Conservation (phyloP, 2,888 invertebrate species). For the Notodonta dromedarius region DNA sequence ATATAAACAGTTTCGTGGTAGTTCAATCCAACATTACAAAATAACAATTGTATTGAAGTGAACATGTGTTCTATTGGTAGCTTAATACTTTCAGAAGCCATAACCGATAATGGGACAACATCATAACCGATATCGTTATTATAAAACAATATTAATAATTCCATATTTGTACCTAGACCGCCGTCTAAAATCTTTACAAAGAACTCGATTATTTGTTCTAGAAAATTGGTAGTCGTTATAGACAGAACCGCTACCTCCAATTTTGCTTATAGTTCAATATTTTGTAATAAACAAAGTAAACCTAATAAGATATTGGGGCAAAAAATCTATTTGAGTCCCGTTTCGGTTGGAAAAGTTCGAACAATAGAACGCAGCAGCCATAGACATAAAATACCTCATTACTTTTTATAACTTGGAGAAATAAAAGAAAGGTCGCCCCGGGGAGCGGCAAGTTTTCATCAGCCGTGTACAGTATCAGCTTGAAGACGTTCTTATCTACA, state of each 20-base stretch:
- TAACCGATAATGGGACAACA: no score
- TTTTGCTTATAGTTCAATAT: conserved; percentile 17
- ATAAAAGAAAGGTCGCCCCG: conserved; percentile 62
- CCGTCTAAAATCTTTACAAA: no score
- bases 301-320: conserved; percentile 22
- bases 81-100: no score
- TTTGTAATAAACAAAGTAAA: conserved; percentile 14
- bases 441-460: conserved; percentile 62
- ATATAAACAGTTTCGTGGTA: no score
- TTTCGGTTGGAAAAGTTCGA: conserved; percentile 50
- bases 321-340: conserved; percentile 35
- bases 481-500: conserved; percentile 59
- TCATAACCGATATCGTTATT: no score
- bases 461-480: conserved; percentile 53
- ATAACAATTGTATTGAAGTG: no score
- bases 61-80: no score
- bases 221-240: background rate
- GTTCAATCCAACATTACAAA: no score
- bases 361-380: conserved; percentile 58
- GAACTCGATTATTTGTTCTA: background rate
- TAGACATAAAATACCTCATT: conserved; percentile 72
- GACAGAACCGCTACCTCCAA: background rate
- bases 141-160: no score
- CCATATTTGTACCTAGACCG: no score
- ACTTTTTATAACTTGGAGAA: conserved; percentile 71